Evolutionary conservation across 2,113 vertebrate species (phyloP).

Genomic region (Anolis sagrei): DNA sequence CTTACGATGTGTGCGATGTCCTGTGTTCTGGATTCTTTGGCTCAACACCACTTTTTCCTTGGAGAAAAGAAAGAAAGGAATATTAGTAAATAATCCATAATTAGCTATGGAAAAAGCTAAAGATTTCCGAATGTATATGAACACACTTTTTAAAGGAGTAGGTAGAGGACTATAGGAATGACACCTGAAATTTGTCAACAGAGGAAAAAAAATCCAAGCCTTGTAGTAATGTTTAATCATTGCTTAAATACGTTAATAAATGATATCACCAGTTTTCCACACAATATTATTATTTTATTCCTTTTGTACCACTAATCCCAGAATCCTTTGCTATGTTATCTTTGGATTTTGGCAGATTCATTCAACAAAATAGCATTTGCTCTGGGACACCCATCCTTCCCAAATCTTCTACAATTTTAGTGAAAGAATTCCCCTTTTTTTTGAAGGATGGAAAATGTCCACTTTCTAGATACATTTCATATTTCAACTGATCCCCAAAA

Average conservation of each 20-base stretch:
- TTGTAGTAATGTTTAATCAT: neutral
- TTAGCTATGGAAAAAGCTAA: slow-evolving; percentile 31
- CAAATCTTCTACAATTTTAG: neutral
- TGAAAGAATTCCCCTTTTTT: neutral
- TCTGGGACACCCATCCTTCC: neutral
- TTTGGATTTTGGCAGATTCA: neutral
- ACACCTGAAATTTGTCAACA: neutral
- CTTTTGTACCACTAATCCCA: neutral
- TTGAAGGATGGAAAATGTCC: neutral
- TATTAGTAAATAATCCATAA: slow-evolving; percentile 51
- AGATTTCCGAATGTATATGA: neutral
- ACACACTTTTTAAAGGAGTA: neutral
- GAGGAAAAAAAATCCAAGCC: neutral
- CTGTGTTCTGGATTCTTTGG: slow-evolving; percentile 84
- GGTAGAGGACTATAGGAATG: neutral
- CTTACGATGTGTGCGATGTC: slow-evolving; percentile 95
- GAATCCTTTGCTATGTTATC: too few species aligned
- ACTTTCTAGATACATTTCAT: neutral
- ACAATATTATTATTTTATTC: neutral
- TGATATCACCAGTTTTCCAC: neutral
- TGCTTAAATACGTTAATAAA: neutral
- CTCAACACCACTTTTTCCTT: slow-evolving; percentile 87
- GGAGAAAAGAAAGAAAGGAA: slow-evolving; percentile 67
- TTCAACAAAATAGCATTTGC: neutral
- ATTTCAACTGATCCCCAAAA: neutral